Evolutionary conservation across 2,113 vertebrate species (phyloP).

Genomic region (Globicephala melas): DNA sequence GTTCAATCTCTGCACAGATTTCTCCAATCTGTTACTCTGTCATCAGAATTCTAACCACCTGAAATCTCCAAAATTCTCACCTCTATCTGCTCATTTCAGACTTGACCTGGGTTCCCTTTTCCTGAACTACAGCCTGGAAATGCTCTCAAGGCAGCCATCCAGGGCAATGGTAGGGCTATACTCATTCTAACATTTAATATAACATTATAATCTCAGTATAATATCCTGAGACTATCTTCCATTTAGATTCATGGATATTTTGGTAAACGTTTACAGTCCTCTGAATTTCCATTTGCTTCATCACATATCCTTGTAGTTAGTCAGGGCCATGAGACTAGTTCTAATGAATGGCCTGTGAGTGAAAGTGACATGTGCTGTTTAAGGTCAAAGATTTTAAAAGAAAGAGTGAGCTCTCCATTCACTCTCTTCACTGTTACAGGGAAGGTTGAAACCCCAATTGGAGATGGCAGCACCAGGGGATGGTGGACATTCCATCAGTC

Average conservation of each 20-base stretch:
- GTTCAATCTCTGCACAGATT: not conserved
- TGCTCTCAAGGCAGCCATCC: not conserved
- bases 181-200: not conserved
- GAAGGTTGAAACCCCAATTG: not conserved
- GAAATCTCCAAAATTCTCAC: not conserved
- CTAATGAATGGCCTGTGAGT: not conserved
- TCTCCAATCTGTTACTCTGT: not conserved
- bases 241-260: not conserved
- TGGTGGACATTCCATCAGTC: not conserved
- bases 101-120: not conserved
- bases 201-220: not conserved
- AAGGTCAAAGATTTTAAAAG: constrained; percentile 21
- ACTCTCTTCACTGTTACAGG: not conserved
- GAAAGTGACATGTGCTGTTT: not conserved
- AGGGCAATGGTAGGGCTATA: not conserved
- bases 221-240: not conserved
- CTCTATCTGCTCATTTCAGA: not conserved
- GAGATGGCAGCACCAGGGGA: not conserved
- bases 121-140: not conserved
- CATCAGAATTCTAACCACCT: not conserved
- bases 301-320: not conserved
- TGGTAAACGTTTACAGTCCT: not conserved
- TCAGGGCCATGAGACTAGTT: not conserved
- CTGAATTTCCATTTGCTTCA: not conserved
- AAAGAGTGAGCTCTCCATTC: not conserved